Evolutionary conservation across 2,888 invertebrate genomes (phyloP).

Genomic region (Oegoconia quadripuncta): DNA sequence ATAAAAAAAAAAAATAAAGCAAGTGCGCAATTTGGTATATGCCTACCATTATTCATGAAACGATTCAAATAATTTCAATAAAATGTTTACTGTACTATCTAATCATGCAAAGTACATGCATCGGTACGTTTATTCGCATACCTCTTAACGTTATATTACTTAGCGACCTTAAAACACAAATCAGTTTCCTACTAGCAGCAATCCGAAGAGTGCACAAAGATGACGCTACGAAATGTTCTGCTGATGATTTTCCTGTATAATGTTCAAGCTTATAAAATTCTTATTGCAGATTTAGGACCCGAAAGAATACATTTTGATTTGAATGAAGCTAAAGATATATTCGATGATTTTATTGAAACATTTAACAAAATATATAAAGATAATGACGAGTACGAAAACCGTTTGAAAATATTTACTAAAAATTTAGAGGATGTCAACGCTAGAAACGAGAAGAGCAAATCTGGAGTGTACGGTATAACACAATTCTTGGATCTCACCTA

Average conservation of each 20-base stretch:
- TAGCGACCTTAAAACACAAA: no score
- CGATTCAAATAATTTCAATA: no score
- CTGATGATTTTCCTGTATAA: not conserved
- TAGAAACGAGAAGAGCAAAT: not conserved
- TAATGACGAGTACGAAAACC: not conserved
- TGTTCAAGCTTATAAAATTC: not conserved
- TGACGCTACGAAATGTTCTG: not conserved
- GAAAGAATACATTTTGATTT: slow-evolving; percentile 1
- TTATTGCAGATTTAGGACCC: not conserved
- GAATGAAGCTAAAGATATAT: not conserved
- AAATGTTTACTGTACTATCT: no score
- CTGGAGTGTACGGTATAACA: slow-evolving; percentile 6
- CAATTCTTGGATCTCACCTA: slow-evolving; percentile 3
- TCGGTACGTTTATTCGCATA: no score
- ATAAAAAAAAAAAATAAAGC: no score
- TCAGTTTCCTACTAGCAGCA: no score
- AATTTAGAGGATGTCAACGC: slow-evolving; percentile 3
- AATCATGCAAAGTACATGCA: no score
- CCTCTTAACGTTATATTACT: no score
- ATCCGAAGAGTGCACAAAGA: not conserved
- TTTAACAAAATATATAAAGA: not conserved
- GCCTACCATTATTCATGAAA: no score
- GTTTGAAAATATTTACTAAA: slow-evolving; percentile 3
- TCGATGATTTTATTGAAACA: slow-evolving; percentile 1
- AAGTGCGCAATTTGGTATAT: no score